Base-by-base conservation (phyloP, 2,113 vertebrate genomes). In the Canis aureus region DNA sequence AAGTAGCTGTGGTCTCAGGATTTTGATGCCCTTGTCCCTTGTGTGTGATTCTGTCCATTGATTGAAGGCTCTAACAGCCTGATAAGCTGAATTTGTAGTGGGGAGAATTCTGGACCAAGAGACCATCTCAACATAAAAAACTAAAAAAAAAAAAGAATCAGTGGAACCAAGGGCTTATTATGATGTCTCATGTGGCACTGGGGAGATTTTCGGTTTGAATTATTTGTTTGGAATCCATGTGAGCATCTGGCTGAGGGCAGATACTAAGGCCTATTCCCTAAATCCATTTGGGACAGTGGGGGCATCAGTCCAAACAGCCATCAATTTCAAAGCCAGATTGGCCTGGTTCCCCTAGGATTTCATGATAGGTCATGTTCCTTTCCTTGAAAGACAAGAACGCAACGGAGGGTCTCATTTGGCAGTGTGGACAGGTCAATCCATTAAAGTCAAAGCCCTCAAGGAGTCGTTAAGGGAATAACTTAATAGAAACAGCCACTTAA, bases 101-200 rank as follows among this genome's bases (percentile, higher is more conserved):
- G 55, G 15, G 29, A 88, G 16, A 62, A 69, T 94, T 92, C 95
- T 83, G 69, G 93, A 82, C 12, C 53, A 67, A 91, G 17, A 59
- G 66, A 62, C 66, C 51, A 1, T 20, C 49, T 29, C 89, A 85
- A 81, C 29, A 55, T 13, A 66, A 53, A 80, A 90, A 86, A 55
- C 38, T 71, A 38, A 93, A 76, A 92, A 16, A 55, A 51, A 43
- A 43, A 7, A 43, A 83, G 25, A 89, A 62, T 66, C 60, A 62
- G 0, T 11, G 2, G 66, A 85, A 57, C 49, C 7, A 64, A 87
- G 51, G 81, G 90, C 3, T 96, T 90, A 57, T 95, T 71, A 5
- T 74, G 71, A 89, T 23, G 6, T 73, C 25, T 80, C 23, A 20
- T 35, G 32, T 71, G 49, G 23, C 53, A 60, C 25, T 20, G 35